Conservation (phyloP, 2,113 vertebrate species). For the Pitta sordida region DNA sequence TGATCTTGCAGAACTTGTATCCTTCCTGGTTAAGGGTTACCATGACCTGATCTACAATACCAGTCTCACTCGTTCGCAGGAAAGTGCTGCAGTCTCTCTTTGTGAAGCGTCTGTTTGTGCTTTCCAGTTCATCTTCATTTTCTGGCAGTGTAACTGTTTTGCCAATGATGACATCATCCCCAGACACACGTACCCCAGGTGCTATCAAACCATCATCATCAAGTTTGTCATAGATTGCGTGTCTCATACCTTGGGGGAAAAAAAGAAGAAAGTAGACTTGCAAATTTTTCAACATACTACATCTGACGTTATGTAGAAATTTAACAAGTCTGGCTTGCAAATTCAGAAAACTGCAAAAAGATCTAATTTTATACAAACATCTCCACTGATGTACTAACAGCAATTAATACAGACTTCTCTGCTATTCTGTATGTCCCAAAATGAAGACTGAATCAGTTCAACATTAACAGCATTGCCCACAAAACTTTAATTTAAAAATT, state of each 20-base stretch:
- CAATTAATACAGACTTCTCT: neutral
- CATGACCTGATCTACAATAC: conserved; percentile 99
- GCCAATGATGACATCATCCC: conserved; percentile 98
- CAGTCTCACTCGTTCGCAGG: conserved; percentile 93
- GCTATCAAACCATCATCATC: conserved; percentile 97
- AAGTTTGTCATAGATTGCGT: conserved; percentile 97
- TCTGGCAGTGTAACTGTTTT: conserved; percentile 96
- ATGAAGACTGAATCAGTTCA: neutral
- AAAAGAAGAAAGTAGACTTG: neutral
- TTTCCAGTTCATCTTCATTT: conserved; percentile 94
- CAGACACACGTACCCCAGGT: conserved; percentile 94
- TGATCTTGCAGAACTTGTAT: conserved; percentile 99
- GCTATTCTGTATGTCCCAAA: neutral
- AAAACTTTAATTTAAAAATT: neutral
- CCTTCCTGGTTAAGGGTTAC: conserved; percentile 98
- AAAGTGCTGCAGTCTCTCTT: conserved; percentile 98
- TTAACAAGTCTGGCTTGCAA: neutral
- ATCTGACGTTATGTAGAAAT: neutral
- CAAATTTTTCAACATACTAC: neutral
- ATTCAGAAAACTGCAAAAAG: neutral
- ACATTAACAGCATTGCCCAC: neutral
- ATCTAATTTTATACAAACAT: neutral
- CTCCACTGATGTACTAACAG: neutral
- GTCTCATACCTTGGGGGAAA: conserved; percentile 85
- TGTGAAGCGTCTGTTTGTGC: conserved; percentile 90